Evolutionary conservation across 2,888 invertebrate species (phyloP).

Genomic region (Labia minor): DNA sequence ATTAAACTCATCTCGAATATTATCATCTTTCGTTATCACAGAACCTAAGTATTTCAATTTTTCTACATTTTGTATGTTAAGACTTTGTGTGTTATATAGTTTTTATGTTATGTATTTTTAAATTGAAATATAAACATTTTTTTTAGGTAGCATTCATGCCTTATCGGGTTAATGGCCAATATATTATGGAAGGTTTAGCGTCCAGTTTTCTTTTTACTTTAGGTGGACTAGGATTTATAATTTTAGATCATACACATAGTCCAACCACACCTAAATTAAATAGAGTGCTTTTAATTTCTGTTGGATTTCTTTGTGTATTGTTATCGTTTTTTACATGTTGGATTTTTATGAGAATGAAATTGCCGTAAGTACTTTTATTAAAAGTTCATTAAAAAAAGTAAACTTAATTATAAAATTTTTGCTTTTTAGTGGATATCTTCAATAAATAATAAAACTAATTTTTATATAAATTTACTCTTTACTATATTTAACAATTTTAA

Average conservation of each 20-base stretch:
- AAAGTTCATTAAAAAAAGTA: conserved; percentile 6
- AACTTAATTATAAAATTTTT: conserved; percentile 21
- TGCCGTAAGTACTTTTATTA: conserved; percentile 52
- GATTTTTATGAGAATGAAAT: conserved; percentile 97
- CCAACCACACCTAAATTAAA: conserved; percentile 84
- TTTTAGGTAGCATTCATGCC: conserved; percentile 91
- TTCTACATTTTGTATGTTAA: too few species aligned
- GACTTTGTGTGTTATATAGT: too few species aligned
- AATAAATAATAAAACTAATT: conserved; percentile 31
- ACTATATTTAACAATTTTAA: conserved; percentile 16
- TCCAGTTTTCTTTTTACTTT: conserved; percentile 94
- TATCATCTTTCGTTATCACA: too few species aligned
- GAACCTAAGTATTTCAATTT: too few species aligned
- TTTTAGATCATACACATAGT: conserved; percentile 88
- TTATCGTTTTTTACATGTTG: conserved; percentile 93
- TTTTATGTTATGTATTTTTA: too few species aligned
- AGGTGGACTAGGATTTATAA: conserved; percentile 92
- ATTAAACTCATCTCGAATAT: too few species aligned
- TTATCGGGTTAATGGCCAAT: conserved; percentile 95
- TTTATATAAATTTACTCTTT: conserved; percentile 1
- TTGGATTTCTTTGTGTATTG: conserved; percentile 84
- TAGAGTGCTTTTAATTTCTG: conserved; percentile 73
- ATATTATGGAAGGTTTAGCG: conserved; percentile 98
- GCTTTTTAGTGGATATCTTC: conserved; percentile 51
- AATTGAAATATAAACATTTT: too few species aligned